These are phyloP conservation scores for Eriosoma lanigerum DNA, from an alignment of 1,140 invertebrate species.

Conservation along the genomic window DNA sequence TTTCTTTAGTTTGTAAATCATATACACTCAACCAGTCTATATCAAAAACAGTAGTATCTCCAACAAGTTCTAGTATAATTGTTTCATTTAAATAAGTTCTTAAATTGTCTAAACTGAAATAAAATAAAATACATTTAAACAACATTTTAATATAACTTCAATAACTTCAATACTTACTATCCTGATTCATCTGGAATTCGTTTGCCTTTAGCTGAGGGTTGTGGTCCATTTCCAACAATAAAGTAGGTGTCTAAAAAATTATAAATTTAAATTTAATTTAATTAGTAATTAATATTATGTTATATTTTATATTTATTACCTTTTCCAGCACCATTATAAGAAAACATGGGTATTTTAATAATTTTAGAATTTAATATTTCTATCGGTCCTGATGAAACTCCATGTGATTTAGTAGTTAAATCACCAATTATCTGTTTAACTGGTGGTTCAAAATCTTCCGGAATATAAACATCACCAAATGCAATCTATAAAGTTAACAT, in stretches of 20 bases:
- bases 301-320: slow-evolving; percentile 60
- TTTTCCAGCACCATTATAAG: slow-evolving; percentile 70
- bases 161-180: slow-evolving; percentile 75
- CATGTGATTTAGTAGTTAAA: slow-evolving; percentile 69
- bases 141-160: neutral
- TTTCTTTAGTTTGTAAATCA: slow-evolving; percentile 71
- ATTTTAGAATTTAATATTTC: slow-evolving; percentile 81
- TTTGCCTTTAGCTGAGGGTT: slow-evolving; percentile 75
- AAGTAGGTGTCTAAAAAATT: slow-evolving; percentile 71
- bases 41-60: slow-evolving; percentile 78
- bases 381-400: slow-evolving; percentile 71
- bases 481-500: slow-evolving; percentile 70
- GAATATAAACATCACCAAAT: slow-evolving; percentile 87
- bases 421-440: slow-evolving; percentile 70
- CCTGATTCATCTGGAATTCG: slow-evolving; percentile 88
- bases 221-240: slow-evolving; percentile 84
- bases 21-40: slow-evolving; percentile 84
- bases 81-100: slow-evolving; percentile 73
- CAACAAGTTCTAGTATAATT: slow-evolving; percentile 76
- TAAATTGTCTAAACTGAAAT: slow-evolving; percentile 70
- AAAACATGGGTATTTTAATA: slow-evolving; percentile 73
- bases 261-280: neutral
- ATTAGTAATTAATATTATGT: slow-evolving; percentile 4
- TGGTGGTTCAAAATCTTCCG: slow-evolving; percentile 89
- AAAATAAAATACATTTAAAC: slow-evolving; percentile 19